phyloP scores from a whole-genome alignment of 2,113 vertebrate species.

The Apodemus speciosus region DNA sequence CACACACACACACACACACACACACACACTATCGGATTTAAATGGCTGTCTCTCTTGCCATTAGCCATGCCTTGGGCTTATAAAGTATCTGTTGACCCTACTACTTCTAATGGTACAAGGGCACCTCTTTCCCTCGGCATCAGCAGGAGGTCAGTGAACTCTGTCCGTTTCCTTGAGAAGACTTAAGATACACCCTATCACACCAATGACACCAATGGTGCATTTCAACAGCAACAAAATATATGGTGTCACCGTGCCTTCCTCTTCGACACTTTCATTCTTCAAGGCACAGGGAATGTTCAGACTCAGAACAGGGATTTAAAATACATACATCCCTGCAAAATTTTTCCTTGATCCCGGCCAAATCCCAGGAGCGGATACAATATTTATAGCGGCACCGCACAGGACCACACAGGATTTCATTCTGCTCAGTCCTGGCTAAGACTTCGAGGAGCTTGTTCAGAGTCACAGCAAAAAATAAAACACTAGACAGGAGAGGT shows the following conservation, averaged over 20 bases:
- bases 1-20: not conserved
- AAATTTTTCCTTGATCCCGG: slow-evolving; percentile 19
- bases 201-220: not conserved
- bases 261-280: not conserved
- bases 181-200: not conserved
- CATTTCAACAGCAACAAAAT: not conserved
- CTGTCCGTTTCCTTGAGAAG: not conserved
- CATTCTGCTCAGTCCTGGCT: accelerated
- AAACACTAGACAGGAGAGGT: not conserved
- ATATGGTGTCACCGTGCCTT: too few species aligned
- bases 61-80: slow-evolving; percentile 30
- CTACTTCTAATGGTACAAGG: not conserved
- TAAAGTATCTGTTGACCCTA: slow-evolving; percentile 46
- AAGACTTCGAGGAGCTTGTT: not conserved
- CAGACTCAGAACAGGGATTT: not conserved
- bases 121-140: not conserved
- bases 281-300: not conserved
- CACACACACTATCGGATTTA: slow-evolving; percentile 32
- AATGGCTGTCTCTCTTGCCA: slow-evolving; percentile 60
- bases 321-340: not conserved
- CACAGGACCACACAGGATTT: not conserved
- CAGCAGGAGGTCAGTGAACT: not conserved
- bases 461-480: not conserved
- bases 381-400: not conserved
- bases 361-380: not conserved